Evolutionary conservation across 2,888 invertebrate species (phyloP).

Genomic region (Drosophila diplacantha): DNA sequence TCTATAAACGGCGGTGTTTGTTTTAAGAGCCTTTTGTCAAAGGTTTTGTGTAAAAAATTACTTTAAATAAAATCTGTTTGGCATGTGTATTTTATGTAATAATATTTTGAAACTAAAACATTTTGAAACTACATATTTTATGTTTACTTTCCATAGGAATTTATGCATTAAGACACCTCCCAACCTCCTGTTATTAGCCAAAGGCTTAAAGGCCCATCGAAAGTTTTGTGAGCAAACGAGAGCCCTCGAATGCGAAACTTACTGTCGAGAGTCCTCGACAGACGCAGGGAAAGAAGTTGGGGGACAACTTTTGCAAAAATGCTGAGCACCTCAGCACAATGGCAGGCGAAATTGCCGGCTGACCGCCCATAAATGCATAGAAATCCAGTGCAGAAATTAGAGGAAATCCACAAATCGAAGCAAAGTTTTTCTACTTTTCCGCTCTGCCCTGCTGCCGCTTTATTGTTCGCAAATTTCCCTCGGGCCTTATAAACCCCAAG

Average conservation of each 20-base stretch:
- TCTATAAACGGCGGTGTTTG: no score
- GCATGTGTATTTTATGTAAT: neutral
- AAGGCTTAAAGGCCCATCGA: conserved; percentile 25
- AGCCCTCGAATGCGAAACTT: conserved; percentile 34
- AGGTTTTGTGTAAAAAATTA: no score
- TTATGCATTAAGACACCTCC: neutral
- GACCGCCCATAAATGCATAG: conserved; percentile 41
- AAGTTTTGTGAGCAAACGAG: conserved; percentile 29
- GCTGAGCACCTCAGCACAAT: conserved; percentile 34
- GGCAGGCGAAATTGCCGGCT: conserved; percentile 27
- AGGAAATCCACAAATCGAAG: conserved; percentile 45
- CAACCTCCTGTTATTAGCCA: conserved; percentile 12
- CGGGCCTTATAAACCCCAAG: conserved; percentile 45
- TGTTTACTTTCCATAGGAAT: no score
- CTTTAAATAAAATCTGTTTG: neutral
- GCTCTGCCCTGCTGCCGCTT: conserved; percentile 23
- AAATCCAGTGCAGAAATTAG: conserved; percentile 43
- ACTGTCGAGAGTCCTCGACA: conserved; percentile 23
- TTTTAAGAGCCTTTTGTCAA: neutral
- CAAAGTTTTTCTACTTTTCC: conserved; percentile 26
- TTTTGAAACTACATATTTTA: no score
- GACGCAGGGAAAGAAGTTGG: conserved; percentile 31
- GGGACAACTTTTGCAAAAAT: conserved; percentile 27
- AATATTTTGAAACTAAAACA: neutral
- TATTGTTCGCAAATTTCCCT: conserved; percentile 65